Evolutionary conservation across 30 jellyfish, hydroid and myxozoan species (phyloP), one percentile per base, ranked within the genome.

Genomic region (Aurelia coerulea): DNA sequence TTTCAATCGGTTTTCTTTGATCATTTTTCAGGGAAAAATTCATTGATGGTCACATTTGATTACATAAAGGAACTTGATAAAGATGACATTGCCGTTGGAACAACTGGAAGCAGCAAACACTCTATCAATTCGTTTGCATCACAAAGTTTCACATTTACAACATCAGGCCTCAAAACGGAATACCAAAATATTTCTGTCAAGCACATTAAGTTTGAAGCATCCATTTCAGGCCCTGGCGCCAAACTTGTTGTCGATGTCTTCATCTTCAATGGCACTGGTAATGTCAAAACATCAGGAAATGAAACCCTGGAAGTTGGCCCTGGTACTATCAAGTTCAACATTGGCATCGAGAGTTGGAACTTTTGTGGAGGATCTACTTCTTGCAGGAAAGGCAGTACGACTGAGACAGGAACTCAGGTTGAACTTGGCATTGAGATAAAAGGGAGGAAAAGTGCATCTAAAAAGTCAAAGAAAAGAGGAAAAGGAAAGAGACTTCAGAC

Each of bases 181-280:
- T 80, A 80, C 66, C 90, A 80, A 53, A 49, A 49, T 72, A 34
- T 80, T 16, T 14, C 78, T 17, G 90, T 80, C 3, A 64, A 31
- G 5, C 71, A 53, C 53, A 49, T 62, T n/a, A 70, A 80, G 33
- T 80, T 64, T 54, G 39, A 41, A 39, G 83, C 90, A 2, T 33
- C 71, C 13, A 65, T 23, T 23, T 23, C 29, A 23, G 29, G 29
- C 29, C 29, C 29, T 23, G 29, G 29, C 29, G 29, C 29, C 29
- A 23, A 23, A 23, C 29, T 23, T 23, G 29, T 23, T 23, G 29
- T 23, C 29, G 29, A 23, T 23, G 65, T 80, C 54, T 80, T 29
- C 74, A 80, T 80, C 50, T 80, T 80, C 73, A 80, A 65, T 35
- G 90, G 23, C 12, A 68, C 72, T 80, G 90, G 90, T 3, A 65